These are phyloP conservation scores for Campaea margaritaria DNA, from an alignment of 2,888 invertebrate genomes.

Conservation along the genomic window DNA sequence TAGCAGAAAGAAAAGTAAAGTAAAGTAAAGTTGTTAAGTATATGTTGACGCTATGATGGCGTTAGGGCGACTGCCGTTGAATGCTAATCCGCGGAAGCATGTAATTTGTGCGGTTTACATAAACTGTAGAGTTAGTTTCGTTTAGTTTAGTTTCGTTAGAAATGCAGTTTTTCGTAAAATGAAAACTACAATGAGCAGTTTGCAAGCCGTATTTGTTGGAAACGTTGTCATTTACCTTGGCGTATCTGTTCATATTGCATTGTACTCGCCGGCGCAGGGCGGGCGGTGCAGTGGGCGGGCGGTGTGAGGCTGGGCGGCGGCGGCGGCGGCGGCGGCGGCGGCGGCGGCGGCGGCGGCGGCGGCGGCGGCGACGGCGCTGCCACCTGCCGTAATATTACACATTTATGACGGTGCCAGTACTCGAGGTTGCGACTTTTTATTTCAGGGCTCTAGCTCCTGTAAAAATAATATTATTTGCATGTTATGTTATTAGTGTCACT, in stretches of 20 bases:
- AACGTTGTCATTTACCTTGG: slow-evolving; percentile 35
- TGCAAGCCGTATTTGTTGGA: slow-evolving; percentile 16
- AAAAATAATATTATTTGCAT: not conserved
- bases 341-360: too few relatives aligned
- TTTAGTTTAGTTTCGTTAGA: too few relatives aligned
- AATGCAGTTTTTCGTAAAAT: too few relatives aligned
- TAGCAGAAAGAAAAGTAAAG: too few relatives aligned
- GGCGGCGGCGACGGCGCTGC: not conserved
- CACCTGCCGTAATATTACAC: slow-evolving; percentile 64
- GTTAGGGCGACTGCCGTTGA: too few relatives aligned
- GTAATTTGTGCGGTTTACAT: too few relatives aligned
- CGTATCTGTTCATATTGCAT: slow-evolving; percentile 38
- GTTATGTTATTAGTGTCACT: too few relatives aligned
- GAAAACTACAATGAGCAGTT: slow-evolving; percentile 27
- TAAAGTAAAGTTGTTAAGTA: too few relatives aligned
- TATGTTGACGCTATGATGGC: too few relatives aligned
- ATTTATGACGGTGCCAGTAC: slow-evolving; percentile 9
- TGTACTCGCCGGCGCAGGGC: slow-evolving; percentile 32
- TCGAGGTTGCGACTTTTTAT: not conserved
- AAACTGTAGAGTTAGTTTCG: too few relatives aligned
- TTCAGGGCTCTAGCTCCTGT: not conserved
- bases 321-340: too few relatives aligned
- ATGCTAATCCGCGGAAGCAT: too few relatives aligned
- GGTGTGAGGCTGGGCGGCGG: slow-evolving; percentile 16
- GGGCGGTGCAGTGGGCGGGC: slow-evolving; percentile 34